phyloP scores from a whole-genome alignment of 2,888 invertebrate genomes.

The Sympetrum striolatum region DNA sequence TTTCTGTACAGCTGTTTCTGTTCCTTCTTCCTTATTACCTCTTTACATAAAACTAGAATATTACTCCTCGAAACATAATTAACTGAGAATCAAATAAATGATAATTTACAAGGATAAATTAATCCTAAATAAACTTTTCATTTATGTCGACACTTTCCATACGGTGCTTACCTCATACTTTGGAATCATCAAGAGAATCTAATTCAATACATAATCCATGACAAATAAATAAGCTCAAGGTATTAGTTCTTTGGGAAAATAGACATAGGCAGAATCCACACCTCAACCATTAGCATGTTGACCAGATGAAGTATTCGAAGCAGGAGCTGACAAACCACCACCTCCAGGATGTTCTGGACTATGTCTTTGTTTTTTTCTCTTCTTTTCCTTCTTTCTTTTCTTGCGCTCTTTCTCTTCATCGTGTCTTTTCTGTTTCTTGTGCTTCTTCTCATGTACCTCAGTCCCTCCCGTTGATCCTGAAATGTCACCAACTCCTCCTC shows the following conservation, averaged over 20 bases:
- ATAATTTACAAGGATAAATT: background rate
- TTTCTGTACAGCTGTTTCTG: background rate
- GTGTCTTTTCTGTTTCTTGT: conserved; percentile 92
- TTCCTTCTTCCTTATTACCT: background rate
- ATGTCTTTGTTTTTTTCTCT: conserved; percentile 92
- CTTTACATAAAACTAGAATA: background rate
- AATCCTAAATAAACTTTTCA: background rate
- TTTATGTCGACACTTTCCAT: background rate
- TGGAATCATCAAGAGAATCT: background rate
- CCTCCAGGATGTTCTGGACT: conserved; percentile 84
- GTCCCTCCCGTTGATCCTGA: conserved; percentile 55
- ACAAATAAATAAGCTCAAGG: conserved; percentile 30
- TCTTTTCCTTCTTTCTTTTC: conserved; percentile 94
- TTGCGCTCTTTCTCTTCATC: conserved; percentile 93
- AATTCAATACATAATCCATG: background rate
- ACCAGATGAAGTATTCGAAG: conserved; percentile 15
- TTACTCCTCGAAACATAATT: background rate
- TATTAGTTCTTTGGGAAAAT: conserved; percentile 19
- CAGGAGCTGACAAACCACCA: conserved; percentile 49
- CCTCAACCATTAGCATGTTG: conserved; percentile 29
- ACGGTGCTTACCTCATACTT: background rate
- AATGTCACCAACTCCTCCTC: conserved; percentile 42
- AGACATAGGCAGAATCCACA: background rate
- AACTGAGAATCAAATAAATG: background rate
- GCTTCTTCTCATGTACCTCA: conserved; percentile 92